Conservation (phyloP, 2,888 invertebrate genomes). For the Nomada lathburiana region DNA sequence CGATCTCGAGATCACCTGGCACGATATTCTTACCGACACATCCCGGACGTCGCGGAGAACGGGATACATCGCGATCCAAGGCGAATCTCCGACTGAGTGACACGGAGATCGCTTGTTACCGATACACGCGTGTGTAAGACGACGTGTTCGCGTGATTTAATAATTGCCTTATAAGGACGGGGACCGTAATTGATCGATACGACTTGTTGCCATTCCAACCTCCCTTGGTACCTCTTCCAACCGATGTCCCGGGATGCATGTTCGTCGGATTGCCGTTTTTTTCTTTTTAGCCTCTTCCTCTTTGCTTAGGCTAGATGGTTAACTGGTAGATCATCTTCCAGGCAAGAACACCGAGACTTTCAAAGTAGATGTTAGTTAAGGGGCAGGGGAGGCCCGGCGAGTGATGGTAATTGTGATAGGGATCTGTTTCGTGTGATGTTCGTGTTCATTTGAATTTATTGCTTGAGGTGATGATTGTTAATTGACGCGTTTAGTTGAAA, state of each 20-base stretch:
- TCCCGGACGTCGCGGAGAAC: conserved; percentile 46
- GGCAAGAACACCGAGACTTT: conserved; percentile 40
- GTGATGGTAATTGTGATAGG: neutral
- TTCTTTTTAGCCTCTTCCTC: conserved; percentile 1
- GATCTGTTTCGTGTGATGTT: too few species aligned
- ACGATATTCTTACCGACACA: conserved; percentile 57
- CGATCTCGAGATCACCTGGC: conserved; percentile 53
- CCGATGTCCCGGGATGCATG: neutral
- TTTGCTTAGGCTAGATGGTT: conserved; percentile 28
- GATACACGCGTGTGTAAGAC: conserved; percentile 67
- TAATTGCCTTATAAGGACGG: conserved; percentile 68
- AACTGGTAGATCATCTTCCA: conserved; percentile 54
- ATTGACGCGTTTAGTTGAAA: neutral
- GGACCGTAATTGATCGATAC: conserved; percentile 65
- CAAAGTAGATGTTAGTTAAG: conserved; percentile 4
- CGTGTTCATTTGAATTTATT: too few species aligned
- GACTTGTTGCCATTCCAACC: conserved; percentile 37
- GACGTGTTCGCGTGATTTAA: conserved; percentile 71
- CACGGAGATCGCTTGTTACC: conserved; percentile 69
- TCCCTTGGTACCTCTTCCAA: neutral
- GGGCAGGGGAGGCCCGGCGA: neutral
- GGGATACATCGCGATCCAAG: conserved; percentile 56
- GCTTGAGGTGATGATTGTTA: neutral
- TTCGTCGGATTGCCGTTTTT: conserved; percentile 4
- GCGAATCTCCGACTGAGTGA: conserved; percentile 63